A percentile compares a stretch with the other conserved stretches of the same genome.
Conservation (phyloP, 2,113 vertebrate species). For the Callipepla squamata region DNA sequence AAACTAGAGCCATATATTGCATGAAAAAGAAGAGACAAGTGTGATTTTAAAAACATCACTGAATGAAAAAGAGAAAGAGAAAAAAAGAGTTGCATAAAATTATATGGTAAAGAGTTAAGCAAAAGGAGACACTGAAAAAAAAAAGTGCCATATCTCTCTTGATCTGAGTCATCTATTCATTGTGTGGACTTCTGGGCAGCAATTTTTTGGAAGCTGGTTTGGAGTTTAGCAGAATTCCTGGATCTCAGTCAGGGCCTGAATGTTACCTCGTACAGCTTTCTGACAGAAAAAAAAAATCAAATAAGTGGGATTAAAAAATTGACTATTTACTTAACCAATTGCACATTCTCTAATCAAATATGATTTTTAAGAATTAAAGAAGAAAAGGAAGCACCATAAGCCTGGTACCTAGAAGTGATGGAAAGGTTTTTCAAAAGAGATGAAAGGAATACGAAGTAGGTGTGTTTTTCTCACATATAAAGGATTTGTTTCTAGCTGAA, state of each 20-base stretch:
- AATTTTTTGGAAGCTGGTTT: not conserved
- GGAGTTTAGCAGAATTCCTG: not conserved
- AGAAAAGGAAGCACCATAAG: not conserved
- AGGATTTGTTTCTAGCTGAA: not conserved
- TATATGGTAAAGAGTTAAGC: not conserved
- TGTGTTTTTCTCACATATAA: not conserved
- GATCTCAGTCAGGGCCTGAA: not conserved
- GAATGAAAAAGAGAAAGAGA: not conserved
- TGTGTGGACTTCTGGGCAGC: not conserved
- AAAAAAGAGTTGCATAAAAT: not conserved
- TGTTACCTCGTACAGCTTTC: rapidly evolving
- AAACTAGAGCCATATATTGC: not conserved
- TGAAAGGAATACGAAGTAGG: not conserved
- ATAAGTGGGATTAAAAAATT: not conserved
- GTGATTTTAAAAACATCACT: not conserved
- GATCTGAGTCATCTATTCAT: not conserved
- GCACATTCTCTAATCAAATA: not conserved
- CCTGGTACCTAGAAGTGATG: not conserved
- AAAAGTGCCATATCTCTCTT: not conserved
- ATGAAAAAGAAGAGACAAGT: not conserved
- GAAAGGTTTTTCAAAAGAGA: not conserved
- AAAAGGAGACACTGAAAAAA: not conserved
- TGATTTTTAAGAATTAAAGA: not conserved
- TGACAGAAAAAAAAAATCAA: not conserved
- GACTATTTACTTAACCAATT: not conserved